Evolutionary conservation across 2,797 vertebrate genomes (phyloP), one percentile per base, ranked within the genome.

Genomic region (Enteromius paludinosus): DNA sequence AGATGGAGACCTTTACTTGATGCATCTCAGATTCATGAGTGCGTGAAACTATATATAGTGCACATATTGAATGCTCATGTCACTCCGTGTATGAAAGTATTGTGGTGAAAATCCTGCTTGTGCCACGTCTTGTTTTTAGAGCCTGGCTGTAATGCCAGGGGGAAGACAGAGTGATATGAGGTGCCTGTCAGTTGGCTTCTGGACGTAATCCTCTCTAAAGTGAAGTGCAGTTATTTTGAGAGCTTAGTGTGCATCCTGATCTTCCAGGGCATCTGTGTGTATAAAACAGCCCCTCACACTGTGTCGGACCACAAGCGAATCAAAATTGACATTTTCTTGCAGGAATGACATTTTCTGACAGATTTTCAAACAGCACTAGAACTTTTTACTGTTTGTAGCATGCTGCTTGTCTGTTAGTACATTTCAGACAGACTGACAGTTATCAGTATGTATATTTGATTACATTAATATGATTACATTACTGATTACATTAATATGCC

Each of bases 221-320:
- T 14, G 64, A 23, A 54, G 52, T 65, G 30, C 5, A 35, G 56
- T 79, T 86, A 54, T 75, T 54, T 83, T 83, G 25, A 83, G 62
- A 43, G 35, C 30, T 68, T 76, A 76, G 17, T 41, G 20, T 18
- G 12, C 3, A 4, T 52, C 25, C 45, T 80, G 65, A 18, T 47
- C 76, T 68, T 61, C 14, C 68, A 43, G 15, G 43, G 47, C 45
- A 78, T 82, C 72, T 70, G 33, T 64, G 45, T 74, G 43, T 68
- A 74, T 78, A 80, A 66, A 76, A 38, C 43, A 43, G 41, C 20
- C 43, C 49, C n/a, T 61, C 14, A 69, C 43, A 75, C 14, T 61
- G 38, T 38, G 45, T 68, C 14, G 66, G 14, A 65, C 30, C 35
- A 71, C 78, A 61, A 49, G 12, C 20, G 43, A 83, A 43, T 83